Percentiles rank a stretch among this genome's conserved stretches.
Evolutionary conservation across 2,113 vertebrate species (phyloP).

Genomic region (Tenrec ecaudatus): DNA sequence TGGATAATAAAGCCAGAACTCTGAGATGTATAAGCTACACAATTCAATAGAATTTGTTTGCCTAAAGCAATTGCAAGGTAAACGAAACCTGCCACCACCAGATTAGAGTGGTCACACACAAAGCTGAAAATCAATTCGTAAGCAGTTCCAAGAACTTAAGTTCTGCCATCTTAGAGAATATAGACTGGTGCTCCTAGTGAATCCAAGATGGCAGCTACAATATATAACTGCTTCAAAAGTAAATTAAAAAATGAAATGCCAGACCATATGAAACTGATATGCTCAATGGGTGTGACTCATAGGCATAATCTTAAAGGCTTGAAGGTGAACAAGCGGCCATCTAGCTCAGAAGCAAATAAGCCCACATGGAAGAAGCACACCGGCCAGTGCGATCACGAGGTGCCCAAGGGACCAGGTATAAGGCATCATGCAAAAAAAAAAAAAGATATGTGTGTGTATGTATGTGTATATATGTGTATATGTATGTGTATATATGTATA

Average conservation of each 20-base stretch:
- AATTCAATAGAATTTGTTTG: conserved; percentile 73
- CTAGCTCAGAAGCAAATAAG: no score
- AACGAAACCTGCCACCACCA: not conserved
- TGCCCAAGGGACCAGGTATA: no score
- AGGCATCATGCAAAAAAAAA: no score
- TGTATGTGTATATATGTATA: no score
- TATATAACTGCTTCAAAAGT: conserved; percentile 46
- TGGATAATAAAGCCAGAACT: conserved; percentile 72
- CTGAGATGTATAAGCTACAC: conserved; percentile 69
- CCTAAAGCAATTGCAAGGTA: conserved; percentile 68
- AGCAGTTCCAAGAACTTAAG: conserved; percentile 35
- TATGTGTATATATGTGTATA: no score
- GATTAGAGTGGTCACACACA: conserved; percentile 46
- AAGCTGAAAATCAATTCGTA: conserved; percentile 58
- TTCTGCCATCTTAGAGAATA: conserved; percentile 11
- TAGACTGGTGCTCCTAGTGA: not conserved
- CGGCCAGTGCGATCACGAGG: no score
- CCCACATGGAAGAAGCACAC: no score
- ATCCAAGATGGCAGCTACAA: conserved; percentile 38
- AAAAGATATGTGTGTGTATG: no score
- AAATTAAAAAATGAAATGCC: conserved; percentile 33
- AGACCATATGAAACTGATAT: not conserved
- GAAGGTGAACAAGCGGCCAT: no score
- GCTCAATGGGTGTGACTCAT: not conserved
- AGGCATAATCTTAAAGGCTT: not conserved